These are phyloP conservation scores for Ginglymostoma cirratum DNA, from an alignment of 2,113 vertebrate species.

Conservation along the genomic window DNA sequence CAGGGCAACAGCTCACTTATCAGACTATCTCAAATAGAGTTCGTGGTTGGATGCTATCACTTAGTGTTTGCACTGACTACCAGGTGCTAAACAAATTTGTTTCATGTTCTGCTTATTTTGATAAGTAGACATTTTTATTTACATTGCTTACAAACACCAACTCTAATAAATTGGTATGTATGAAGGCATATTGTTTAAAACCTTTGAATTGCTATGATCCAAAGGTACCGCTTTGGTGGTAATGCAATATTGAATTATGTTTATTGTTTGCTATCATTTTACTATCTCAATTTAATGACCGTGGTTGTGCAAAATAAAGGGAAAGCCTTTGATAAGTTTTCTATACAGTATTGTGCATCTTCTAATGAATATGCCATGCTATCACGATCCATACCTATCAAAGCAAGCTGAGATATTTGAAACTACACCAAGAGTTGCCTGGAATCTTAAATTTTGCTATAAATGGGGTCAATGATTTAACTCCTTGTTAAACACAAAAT, in stretches of 20 bases:
- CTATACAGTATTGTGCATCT: not conserved
- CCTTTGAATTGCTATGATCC: not conserved
- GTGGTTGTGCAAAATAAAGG: not conserved
- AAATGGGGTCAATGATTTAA: not conserved
- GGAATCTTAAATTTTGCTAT: not conserved
- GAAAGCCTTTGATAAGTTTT: not conserved
- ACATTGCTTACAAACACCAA: not conserved
- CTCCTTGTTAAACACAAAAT: not conserved
- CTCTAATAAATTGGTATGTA: conserved; percentile 10
- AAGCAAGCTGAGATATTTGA: not conserved
- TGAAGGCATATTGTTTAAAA: not conserved
- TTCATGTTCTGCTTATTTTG: not conserved
- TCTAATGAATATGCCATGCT: not conserved
- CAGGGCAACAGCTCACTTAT: not conserved
- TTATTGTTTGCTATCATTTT: conserved; percentile 27
- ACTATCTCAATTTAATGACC: conserved; percentile 11
- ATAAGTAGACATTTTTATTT: not conserved
- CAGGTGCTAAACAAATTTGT: not conserved
- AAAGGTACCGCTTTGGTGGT: not conserved
- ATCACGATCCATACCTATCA: not conserved
- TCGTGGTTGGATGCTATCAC: not conserved
- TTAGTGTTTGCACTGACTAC: not conserved
- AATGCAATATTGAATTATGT: not conserved
- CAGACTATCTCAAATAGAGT: not conserved
- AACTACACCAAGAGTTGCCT: not conserved